Evolutionary conservation across 2,888 invertebrate genomes (phyloP), one percentile per base, ranked within the genome.

Genomic region (Coecobrya sp.): DNA sequence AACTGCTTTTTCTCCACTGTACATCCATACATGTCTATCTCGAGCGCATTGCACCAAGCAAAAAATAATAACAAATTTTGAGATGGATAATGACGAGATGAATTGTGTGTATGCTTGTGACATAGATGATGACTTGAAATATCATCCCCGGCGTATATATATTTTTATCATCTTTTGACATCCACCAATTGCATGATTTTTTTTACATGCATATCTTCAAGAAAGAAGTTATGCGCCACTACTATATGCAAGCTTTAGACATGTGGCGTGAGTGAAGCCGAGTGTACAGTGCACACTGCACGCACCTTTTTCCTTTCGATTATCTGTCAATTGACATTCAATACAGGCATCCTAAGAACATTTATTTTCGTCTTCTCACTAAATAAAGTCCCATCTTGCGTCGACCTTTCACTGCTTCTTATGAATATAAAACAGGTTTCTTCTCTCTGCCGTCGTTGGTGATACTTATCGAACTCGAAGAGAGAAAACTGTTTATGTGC

Each of bases 321-420:
- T 70, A 79, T 45, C 89, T 86, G 73, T 92, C 92, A 93, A 94
- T 94, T 94, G 93, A 93, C 89, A 94, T 94, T 94, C 94, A 93
- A 85, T 93, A 81, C 94, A 93, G 89, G 93, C 79, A 84, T 92
- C 91, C 81, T 87, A 87, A 42, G 85, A 82, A 86, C 91, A 93
- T 93, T 93, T 93, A 94, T 93, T 93, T 92, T 94, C 91, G 91
- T 94, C 92, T 92, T 92, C 91, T 84, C 79, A 92, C 81, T 81
- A 81, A 88, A 88, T 88, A 88, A 88, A 88, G 88, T 88, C 88
- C 65, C 88, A 85, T 85, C 85, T 90, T 90, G 36, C 36, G 88
- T 79, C 88, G 88, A 88, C 88, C 88, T 81, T 88, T 81, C 88
- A 42, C 88, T 68, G 79, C 81, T 59, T 81, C 88, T 65, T 88